Evolutionary conservation across 2,888 invertebrate species (phyloP).

Genomic region (Salticus scenicus): DNA sequence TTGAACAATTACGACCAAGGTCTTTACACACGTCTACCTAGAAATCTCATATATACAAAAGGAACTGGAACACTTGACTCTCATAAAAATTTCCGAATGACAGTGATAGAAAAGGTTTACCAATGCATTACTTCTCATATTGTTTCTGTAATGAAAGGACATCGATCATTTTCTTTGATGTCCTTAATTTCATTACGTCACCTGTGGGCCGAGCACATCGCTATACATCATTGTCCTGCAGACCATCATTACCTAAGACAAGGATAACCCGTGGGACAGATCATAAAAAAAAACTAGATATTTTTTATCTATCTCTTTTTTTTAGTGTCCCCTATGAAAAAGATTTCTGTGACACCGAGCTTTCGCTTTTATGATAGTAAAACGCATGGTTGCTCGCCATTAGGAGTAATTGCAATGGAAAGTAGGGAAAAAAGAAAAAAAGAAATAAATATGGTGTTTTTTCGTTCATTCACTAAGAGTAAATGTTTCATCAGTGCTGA

Average conservation of each 20-base stretch:
- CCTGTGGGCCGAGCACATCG: slow-evolving; percentile 26
- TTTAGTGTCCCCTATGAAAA: not conserved
- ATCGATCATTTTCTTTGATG: slow-evolving; percentile 24
- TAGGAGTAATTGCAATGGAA: slow-evolving; percentile 46
- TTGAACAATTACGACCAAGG: too few species aligned
- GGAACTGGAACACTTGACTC: not conserved
- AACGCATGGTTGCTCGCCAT: slow-evolving; percentile 34
- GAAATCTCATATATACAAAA: not conserved
- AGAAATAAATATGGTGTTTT: not conserved
- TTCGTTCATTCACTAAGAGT: not conserved
- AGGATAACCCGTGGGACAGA: slow-evolving; percentile 27
- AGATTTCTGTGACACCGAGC: not conserved
- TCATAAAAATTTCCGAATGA: not conserved
- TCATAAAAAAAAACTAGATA: not conserved
- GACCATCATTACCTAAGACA: slow-evolving; percentile 47
- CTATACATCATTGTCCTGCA: slow-evolving; percentile 51
- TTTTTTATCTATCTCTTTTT: slow-evolving; percentile 22
- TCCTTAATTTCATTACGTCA: slow-evolving; percentile 58
- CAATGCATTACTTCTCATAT: not conserved
- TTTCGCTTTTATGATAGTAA: slow-evolving; percentile 38
- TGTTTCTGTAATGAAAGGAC: slow-evolving; percentile 5
- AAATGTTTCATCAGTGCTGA: not conserved
- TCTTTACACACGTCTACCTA: not conserved
- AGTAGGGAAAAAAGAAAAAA: not conserved
- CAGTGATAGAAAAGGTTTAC: not conserved